These are phyloP conservation scores for Cynodonichthys magdalenae DNA, from an alignment of 2,797 vertebrate genomes.

Conservation along the genomic window DNA sequence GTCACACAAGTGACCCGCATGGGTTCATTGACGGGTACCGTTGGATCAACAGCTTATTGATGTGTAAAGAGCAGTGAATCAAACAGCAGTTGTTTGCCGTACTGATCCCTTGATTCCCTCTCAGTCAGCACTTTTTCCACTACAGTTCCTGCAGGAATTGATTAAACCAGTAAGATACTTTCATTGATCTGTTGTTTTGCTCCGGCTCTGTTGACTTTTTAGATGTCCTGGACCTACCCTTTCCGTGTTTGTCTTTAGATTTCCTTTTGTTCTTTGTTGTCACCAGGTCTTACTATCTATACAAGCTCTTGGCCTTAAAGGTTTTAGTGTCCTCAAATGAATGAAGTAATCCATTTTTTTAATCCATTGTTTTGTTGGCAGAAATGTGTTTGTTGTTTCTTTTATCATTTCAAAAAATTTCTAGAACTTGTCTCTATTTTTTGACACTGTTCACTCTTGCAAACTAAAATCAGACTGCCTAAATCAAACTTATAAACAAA, in stretches of 20 bases:
- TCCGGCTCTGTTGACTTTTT: conserved; percentile 34
- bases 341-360: conserved; percentile 24
- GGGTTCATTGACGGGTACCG: conserved; percentile 23
- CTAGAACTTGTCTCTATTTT: background rate
- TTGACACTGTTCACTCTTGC: background rate
- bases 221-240: conserved; percentile 32
- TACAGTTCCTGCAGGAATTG: conserved; percentile 42
- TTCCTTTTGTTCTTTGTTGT: conserved; percentile 20
- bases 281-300: background rate
- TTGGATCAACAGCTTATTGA: conserved; percentile 47
- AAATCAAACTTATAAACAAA: background rate
- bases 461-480: background rate
- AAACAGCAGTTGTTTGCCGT: conserved; percentile 52
- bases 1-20: conserved; percentile 11
- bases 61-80: conserved; percentile 38
- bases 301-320: conserved; percentile 20
- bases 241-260: conserved; percentile 14
- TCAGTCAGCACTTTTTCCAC: conserved; percentile 60
- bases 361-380: conserved; percentile 7
- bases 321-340: conserved; percentile 22
- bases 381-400: background rate
- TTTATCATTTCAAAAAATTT: background rate
- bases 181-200: conserved; percentile 58
- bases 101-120: conserved; percentile 51
- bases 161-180: conserved; percentile 47